phyloP scores from a whole-genome alignment of 2,797 vertebrate species.

The Poeciliopsis paucimaculata region DNA sequence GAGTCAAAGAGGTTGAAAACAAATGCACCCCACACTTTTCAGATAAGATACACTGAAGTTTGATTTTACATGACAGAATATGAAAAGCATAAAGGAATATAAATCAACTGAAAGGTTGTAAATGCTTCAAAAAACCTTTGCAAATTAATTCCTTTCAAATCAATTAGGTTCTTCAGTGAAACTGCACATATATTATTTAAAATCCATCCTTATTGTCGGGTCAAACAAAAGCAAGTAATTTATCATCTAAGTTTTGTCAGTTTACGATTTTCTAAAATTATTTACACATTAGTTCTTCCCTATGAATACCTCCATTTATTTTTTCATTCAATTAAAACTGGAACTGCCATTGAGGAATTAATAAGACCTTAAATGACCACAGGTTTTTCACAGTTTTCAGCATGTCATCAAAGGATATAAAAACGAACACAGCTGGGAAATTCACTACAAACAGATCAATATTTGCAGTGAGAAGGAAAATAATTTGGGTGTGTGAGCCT shows the following conservation, averaged over 20 bases:
- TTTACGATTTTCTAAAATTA: background rate
- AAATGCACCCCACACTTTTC: background rate
- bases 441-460: conserved; percentile 45
- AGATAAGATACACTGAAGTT: background rate
- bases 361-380: background rate
- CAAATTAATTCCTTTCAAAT: background rate
- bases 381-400: no score
- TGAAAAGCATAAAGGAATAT: background rate
- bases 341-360: background rate
- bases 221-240: background rate
- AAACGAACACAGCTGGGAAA: conserved; percentile 34
- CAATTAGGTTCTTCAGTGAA: background rate
- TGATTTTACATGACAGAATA: background rate
- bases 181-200: background rate
- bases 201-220: background rate
- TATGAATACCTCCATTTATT: background rate
- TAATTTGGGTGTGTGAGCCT: conserved; percentile 6
- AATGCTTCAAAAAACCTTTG: background rate
- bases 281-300: background rate
- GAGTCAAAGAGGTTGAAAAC: background rate
- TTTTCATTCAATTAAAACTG: background rate
- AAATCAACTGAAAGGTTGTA: background rate
- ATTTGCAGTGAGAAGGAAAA: conserved; percentile 41
- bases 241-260: background rate
- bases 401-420: conserved; percentile 13